Evolutionary conservation across 2,113 vertebrate species (phyloP).

Genomic region (Porphyrio hochstetteri): DNA sequence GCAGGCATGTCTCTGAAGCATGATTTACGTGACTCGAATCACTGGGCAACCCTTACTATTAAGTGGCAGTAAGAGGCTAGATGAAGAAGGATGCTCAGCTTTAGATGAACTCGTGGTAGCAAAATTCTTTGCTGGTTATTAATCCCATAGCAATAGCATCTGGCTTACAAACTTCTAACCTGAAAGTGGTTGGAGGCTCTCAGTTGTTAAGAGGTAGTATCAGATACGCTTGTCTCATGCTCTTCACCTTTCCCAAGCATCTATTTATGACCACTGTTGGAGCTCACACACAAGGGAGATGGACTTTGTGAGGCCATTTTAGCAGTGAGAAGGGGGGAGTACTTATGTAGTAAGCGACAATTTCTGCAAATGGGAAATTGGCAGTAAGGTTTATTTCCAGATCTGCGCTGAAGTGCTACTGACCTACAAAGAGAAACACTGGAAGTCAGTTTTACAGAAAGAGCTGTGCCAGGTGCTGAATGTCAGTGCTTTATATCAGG

Average conservation of each 20-base stretch:
- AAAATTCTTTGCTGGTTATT: background rate
- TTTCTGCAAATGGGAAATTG: background rate
- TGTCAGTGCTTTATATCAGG: background rate
- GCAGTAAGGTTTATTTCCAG: conserved; percentile 2
- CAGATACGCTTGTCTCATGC: background rate
- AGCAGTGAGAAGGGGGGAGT: background rate
- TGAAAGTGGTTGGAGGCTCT: background rate
- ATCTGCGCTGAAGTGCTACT: conserved; percentile 33
- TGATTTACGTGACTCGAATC: background rate
- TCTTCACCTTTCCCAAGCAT: background rate
- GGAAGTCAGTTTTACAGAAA: background rate
- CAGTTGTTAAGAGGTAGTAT: background rate
- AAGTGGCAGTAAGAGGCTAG: background rate
- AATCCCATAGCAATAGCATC: background rate
- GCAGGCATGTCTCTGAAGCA: background rate
- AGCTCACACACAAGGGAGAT: background rate
- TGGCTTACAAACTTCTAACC: background rate
- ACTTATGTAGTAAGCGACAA: background rate
- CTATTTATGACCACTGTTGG: background rate
- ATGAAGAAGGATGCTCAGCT: background rate
- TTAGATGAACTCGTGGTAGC: background rate
- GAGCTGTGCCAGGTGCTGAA: conserved; percentile 18
- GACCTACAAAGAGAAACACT: conserved; percentile 52
- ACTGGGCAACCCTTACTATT: background rate
- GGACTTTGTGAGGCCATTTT: background rate